Evolutionary conservation across 2,888 invertebrate genomes (phyloP), one percentile per base, ranked within the genome.

Genomic region (Macrosoma leucophasiata): DNA sequence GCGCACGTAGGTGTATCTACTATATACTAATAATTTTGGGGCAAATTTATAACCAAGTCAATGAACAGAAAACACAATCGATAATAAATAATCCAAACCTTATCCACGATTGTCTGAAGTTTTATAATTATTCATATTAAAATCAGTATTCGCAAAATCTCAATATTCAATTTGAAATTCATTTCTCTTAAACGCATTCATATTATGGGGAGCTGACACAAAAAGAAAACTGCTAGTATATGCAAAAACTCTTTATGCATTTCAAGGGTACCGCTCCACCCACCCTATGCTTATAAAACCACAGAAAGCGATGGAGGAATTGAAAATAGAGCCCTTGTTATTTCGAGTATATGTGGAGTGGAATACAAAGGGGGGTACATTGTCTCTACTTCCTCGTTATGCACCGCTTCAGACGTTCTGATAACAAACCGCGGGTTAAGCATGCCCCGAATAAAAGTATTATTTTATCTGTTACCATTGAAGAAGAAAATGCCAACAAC

Each of bases 321-420:
- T 76, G 77, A 79, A 79, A 81, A 76, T 79, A 77, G 78, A 68
- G 68, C 73, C 73, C 79, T 81, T 81, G 79, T 82, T 82, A 82
- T 82, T 78, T 79, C 64, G 65, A 81, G 77, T 69, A 63, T 62
- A 69, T 64, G 74, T 74, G 64, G 70, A 78, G 77, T 62, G 75
- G 72, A 75, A 71, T 72, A 74, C 73, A 76, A 75, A 77, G 68
- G 68, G 66, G 71, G 65, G 56, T 71, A n/a, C 66, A 70, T 72
- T 79, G 76, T 77, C 74, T 79, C 72, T 62, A 54, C 59, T 51
- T 58, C 55, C 72, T 79, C 77, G 78, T 82, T 82, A 79, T 66
- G 63, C 62, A 54, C 55, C 58, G 74, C 74, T 76, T 65, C 68
- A 78, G 72, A 76, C 70, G 58, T 53, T 63, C 69, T 65, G 74